phyloP scores from a whole-genome alignment of 2,797 vertebrate genomes.

The Cuniculus paca region DNA sequence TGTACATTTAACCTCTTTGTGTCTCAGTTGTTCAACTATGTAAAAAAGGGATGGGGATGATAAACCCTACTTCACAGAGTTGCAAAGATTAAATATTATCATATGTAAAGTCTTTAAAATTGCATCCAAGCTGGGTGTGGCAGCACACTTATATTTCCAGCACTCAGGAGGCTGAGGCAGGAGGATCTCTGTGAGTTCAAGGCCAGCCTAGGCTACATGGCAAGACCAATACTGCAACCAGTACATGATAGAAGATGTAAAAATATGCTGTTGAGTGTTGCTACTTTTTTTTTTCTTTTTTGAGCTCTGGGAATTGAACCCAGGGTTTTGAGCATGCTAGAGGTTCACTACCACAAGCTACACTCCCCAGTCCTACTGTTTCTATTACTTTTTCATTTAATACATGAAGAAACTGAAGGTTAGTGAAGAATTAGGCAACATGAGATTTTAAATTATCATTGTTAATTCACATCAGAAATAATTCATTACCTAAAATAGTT shows the following conservation, averaged over 20 bases:
- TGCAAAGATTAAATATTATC: neutral
- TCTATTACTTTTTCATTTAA: neutral
- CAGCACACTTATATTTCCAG: neutral
- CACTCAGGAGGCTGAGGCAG: neutral
- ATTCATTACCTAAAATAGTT: neutral
- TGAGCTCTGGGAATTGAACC: neutral
- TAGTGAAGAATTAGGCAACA: neutral
- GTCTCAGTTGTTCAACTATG: conserved; percentile 7
- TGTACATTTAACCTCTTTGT: conserved; percentile 1
- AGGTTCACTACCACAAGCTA: neutral
- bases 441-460: neutral
- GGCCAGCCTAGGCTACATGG: neutral
- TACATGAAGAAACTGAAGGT: neutral
- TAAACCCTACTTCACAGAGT: neutral
- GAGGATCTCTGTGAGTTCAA: neutral
- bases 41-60: neutral
- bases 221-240: neutral
- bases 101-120: neutral
- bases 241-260: neutral
- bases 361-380: neutral
- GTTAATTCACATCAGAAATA: conserved; percentile 3
- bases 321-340: neutral
- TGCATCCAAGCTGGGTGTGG: neutral
- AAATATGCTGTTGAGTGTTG: neutral
- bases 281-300: neutral